A percentile compares a stretch with the other conserved stretches of the same genome.
Evolutionary conservation across 92 coral and sea anemone genomes (phyloP).

Genomic region (Parazoanthus darwini): DNA sequence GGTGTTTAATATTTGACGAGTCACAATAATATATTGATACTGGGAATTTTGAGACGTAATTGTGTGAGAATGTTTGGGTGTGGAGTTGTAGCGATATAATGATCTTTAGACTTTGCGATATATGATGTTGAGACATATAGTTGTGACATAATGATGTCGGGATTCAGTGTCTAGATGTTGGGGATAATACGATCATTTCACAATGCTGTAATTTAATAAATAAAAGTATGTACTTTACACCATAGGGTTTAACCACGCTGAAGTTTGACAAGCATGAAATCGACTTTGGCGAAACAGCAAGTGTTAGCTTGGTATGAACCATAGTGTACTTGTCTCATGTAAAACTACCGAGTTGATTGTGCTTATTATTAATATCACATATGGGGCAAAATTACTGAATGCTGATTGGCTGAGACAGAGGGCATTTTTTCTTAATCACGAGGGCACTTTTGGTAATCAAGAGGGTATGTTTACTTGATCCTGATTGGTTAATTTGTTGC

Average conservation of each 20-base stretch:
- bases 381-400: too few relatives aligned
- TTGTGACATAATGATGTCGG: too few relatives aligned
- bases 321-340: neutral
- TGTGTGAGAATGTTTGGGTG: neutral
- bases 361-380: too few relatives aligned
- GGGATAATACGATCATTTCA: neutral
- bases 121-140: neutral
- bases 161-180: neutral
- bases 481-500: too few relatives aligned
- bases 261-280: constrained; percentile 72
- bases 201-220: too few relatives aligned
- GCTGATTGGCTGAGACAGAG: too few relatives aligned
- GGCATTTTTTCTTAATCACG: too few relatives aligned
- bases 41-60: neutral
- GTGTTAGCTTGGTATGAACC: constrained; percentile 84
- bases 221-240: neutral
- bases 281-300: constrained; percentile 72
- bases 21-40: neutral
- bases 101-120: neutral
- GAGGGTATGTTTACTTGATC: too few relatives aligned
- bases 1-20: too few relatives aligned
- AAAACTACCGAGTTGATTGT: too few relatives aligned
- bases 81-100: too few relatives aligned
- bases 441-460: too few relatives aligned
- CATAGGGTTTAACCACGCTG: constrained; percentile 82